phyloP scores from a whole-genome alignment of 2,113 vertebrate species.

The Castor canadensis region DNA sequence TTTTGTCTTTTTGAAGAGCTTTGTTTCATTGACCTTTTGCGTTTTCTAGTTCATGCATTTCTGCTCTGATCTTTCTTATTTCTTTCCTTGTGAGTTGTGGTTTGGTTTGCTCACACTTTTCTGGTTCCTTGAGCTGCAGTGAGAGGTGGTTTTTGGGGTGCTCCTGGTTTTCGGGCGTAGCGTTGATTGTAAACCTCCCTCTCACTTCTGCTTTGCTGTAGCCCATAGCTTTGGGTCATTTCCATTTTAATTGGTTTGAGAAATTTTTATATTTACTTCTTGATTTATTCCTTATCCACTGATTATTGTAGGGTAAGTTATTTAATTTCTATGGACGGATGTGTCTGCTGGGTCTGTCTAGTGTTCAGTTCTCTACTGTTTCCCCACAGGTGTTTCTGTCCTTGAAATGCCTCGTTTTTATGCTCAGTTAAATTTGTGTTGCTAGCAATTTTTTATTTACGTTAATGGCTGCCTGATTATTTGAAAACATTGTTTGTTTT shows the following conservation, averaged over 20 bases:
- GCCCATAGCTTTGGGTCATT: neutral
- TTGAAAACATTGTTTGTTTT: neutral
- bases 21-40: neutral
- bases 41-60: neutral
- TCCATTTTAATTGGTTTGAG: neutral
- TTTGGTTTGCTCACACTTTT: neutral
- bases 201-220: neutral
- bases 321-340: no score
- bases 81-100: neutral
- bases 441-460: neutral
- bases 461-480: neutral
- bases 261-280: neutral
- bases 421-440: neutral
- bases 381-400: neutral
- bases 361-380: neutral
- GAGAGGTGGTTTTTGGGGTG: neutral
- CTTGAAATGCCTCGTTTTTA: neutral
- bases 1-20: neutral
- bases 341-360: no score
- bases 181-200: neutral
- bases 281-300: neutral
- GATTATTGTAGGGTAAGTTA: neutral
- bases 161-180: neutral
- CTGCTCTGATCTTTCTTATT: no score
- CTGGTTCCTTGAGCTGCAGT: neutral